Evolutionary conservation across 1,140 invertebrate genomes (phyloP).

Genomic region (Tribolium madens): DNA sequence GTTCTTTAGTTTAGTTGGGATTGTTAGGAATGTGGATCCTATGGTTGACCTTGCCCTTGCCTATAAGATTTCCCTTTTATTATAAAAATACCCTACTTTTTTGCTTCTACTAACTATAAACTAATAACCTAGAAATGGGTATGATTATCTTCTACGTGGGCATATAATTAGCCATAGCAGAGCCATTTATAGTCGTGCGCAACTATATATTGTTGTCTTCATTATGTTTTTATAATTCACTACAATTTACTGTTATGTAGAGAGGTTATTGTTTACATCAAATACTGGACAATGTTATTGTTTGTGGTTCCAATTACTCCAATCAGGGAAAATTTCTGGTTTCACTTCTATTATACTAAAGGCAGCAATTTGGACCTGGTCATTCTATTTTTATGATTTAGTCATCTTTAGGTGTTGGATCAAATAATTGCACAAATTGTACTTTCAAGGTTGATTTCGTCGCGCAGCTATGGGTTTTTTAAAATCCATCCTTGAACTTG

Average conservation of each 20-base stretch:
- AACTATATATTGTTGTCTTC: background rate
- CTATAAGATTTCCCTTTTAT: constrained; percentile 28
- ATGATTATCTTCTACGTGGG: background rate
- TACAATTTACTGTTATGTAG: background rate
- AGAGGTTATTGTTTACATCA: constrained; percentile 9
- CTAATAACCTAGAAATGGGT: background rate
- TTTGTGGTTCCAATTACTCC: background rate
- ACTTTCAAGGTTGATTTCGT: background rate
- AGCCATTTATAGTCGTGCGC: background rate
- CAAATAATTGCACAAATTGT: background rate
- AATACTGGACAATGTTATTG: background rate
- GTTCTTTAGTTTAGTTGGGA: background rate
- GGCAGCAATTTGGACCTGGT: too few relatives aligned
- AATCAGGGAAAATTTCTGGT: background rate
- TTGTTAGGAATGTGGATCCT: background rate
- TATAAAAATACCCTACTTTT: background rate
- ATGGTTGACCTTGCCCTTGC: constrained; percentile 37
- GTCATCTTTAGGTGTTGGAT: background rate
- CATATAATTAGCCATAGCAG: background rate
- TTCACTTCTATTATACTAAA: too few relatives aligned
- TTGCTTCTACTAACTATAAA: background rate
- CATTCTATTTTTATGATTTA: too few relatives aligned
- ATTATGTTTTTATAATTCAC: constrained; percentile 10
- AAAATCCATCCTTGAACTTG: background rate
- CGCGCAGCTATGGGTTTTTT: background rate